phyloP scores from a whole-genome alignment of 1,140 invertebrate genomes.

The Drosophila navojoa region DNA sequence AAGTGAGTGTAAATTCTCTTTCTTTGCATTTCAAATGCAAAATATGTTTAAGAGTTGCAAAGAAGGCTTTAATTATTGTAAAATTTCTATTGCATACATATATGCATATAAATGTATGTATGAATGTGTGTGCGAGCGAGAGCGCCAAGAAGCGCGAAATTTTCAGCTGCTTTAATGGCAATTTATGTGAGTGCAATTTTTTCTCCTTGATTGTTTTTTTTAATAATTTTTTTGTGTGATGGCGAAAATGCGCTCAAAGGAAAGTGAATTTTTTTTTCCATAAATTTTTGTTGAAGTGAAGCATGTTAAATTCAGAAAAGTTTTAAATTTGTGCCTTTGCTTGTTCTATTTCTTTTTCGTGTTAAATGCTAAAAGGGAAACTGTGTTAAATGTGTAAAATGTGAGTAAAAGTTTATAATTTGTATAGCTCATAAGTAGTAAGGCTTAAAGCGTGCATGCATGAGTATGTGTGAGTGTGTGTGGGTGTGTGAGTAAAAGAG shows the following conservation, averaged over 20 bases:
- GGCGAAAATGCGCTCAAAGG: not conserved
- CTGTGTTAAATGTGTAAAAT: slow-evolving; percentile 4
- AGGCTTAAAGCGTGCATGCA: not conserved
- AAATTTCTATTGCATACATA: not conserved
- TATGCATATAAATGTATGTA: not conserved
- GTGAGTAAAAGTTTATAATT: slow-evolving; percentile 13
- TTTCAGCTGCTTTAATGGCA: not conserved
- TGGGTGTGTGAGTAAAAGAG: not conserved
- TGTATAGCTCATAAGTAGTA: not conserved
- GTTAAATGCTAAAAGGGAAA: not conserved
- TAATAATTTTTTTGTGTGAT: not conserved
- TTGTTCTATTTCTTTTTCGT: not conserved
- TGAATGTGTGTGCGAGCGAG: not conserved
- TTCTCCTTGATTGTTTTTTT: not conserved
- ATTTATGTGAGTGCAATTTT: not conserved
- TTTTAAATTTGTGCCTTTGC: not conserved
- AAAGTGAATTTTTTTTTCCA: not conserved
- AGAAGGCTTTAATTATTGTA: not conserved
- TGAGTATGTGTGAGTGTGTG: not conserved
- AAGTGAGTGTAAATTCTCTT: not conserved
- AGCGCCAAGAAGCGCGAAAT: not conserved
- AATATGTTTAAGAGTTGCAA: not conserved
- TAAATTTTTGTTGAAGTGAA: not conserved
- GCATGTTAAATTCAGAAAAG: not conserved
- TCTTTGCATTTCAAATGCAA: not conserved